phyloP scores from a whole-genome alignment of 2,797 vertebrate species.

The Chelonia mydas region DNA sequence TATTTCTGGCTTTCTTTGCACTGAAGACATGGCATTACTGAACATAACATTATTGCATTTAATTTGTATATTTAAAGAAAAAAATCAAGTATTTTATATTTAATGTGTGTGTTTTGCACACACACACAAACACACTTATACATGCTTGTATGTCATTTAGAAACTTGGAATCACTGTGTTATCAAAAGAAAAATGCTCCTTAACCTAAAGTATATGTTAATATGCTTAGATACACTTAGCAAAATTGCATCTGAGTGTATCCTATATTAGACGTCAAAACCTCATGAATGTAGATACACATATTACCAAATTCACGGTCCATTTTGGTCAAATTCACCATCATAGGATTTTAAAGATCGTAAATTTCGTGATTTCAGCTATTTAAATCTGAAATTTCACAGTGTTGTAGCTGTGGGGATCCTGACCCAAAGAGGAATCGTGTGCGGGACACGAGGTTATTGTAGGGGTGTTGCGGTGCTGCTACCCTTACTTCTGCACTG shows the following conservation, averaged over 20 bases:
- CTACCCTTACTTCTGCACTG: too few relatives aligned
- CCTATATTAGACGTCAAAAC: constrained; percentile 25
- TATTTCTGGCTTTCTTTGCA: not conserved
- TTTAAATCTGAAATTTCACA: too few relatives aligned
- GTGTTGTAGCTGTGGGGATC: too few relatives aligned
- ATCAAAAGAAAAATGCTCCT: constrained; percentile 31
- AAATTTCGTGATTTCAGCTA: too few relatives aligned
- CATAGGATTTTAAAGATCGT: too few relatives aligned
- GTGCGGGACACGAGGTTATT: too few relatives aligned
- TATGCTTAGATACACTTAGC: not conserved
- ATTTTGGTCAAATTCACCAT: too few relatives aligned
- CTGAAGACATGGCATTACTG: not conserved
- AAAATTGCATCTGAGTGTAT: not conserved
- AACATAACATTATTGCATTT: constrained; percentile 19
- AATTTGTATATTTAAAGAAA: constrained; percentile 45
- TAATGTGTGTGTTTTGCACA: constrained; percentile 36
- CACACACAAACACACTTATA: not conserved
- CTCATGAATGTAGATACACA: not conserved
- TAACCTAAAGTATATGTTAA: constrained; percentile 22
- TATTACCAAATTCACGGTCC: not conserved
- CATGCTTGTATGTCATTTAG: constrained; percentile 29
- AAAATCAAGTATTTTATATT: constrained; percentile 31
- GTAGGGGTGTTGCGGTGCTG: too few relatives aligned
- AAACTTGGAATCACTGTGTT: constrained; percentile 23
- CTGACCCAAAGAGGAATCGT: too few relatives aligned